Conservation (phyloP, 2,888 invertebrate genomes). For the Cataglyphis cursor region DNA sequence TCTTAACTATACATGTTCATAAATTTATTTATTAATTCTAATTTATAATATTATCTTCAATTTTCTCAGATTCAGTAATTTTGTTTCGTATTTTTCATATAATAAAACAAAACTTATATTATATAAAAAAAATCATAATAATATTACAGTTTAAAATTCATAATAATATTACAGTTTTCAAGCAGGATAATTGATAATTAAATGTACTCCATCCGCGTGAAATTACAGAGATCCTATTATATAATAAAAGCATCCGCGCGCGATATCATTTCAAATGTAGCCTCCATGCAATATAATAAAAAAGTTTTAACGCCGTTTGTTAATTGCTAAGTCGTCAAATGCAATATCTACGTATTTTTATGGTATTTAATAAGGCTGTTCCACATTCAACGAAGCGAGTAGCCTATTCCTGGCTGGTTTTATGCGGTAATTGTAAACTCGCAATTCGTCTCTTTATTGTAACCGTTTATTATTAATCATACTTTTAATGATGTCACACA, state of each 20-base stretch:
- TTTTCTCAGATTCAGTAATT: not conserved
- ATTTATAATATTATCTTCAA: not conserved
- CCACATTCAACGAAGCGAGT: slow-evolving; percentile 10
- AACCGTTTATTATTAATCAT: slow-evolving; percentile 23
- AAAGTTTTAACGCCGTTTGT: slow-evolving; percentile 15
- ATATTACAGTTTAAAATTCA: not conserved
- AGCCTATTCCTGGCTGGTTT: not conserved
- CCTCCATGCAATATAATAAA: not conserved
- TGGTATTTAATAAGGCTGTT: slow-evolving; percentile 24
- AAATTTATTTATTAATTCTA: not conserved
- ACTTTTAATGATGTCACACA: slow-evolving; percentile 19
- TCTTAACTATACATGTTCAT: not conserved
- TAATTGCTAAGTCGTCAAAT: slow-evolving; percentile 17
- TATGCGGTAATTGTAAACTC: slow-evolving; percentile 9
- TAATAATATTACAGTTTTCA: slow-evolving; percentile 22
- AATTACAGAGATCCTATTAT: slow-evolving; percentile 12
- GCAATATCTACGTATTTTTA: slow-evolving; percentile 8
- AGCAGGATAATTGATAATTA: slow-evolving; percentile 26
- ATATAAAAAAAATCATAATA: not conserved
- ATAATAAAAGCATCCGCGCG: not conserved
- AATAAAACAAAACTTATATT: slow-evolving; percentile 16
- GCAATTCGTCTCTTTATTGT: not conserved
- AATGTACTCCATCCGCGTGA: not conserved
- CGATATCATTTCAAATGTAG: not conserved
- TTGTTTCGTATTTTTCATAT: not conserved